Conservation (phyloP, 53 echinoderm and acorn worm species). For the Mesocentrotus franciscanus region DNA sequence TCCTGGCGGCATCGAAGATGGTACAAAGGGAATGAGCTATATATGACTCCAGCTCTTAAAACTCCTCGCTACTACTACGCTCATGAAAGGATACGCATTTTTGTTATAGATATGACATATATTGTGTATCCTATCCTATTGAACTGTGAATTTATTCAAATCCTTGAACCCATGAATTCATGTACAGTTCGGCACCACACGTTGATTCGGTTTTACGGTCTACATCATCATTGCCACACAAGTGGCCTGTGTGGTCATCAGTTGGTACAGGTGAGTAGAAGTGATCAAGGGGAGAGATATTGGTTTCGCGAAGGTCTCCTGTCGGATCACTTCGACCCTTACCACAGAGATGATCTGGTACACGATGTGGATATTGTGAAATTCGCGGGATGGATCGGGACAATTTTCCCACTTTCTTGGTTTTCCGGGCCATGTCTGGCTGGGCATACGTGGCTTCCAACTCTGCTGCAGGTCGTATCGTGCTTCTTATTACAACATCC, state of each 20-base stretch:
- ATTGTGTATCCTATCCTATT: too few relatives aligned
- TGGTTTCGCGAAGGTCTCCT: background rate
- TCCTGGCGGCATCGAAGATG: too few relatives aligned
- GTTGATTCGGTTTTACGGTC: background rate
- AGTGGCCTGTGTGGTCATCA: background rate
- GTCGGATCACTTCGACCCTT: background rate
- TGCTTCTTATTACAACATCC: background rate
- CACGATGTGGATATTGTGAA: too few relatives aligned
- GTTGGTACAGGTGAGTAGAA: background rate
- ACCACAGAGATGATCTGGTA: background rate
- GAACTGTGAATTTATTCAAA: background rate
- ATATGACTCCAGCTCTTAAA: too few relatives aligned
- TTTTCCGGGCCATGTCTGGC: conserved; percentile 5
- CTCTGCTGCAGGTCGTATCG: background rate
- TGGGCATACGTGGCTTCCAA: background rate
- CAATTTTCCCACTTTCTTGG: background rate
- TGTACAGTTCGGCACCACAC: background rate
- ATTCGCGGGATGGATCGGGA: background rate
- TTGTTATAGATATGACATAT: too few relatives aligned
- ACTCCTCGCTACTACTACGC: too few relatives aligned
- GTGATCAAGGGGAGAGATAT: background rate
- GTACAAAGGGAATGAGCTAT: too few relatives aligned
- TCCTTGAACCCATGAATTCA: background rate
- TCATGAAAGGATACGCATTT: too few relatives aligned
- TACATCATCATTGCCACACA: background rate